Evolutionary conservation across 2,113 vertebrate genomes (phyloP), one percentile per base, ranked within the genome.

Genomic region (Chinchilla lanigera): DNA sequence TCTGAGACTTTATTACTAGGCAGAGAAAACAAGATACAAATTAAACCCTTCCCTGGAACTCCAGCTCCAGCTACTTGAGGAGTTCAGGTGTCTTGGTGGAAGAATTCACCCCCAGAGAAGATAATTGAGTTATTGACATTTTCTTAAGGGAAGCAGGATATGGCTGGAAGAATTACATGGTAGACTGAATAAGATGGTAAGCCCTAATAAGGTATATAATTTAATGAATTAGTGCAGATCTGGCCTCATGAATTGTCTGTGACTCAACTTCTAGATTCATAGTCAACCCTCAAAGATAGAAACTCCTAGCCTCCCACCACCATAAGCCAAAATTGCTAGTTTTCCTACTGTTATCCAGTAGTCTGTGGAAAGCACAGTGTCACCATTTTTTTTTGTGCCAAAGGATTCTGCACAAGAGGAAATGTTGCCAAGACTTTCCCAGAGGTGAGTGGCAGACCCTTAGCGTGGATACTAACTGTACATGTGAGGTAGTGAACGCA

Each of bases 81-180:
- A 41, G 16, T 86, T 95, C 47, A 61, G 30, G 50, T 96, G 60
- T 28, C 88, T 89, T 94, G 65, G 58, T 56, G 67, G 30, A 91
- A 60, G 89, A 58, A 89, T 24, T 86, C 33, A 83, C 91, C n/a
- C 50, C 30, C 20, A 52, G 75, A 81, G 71, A 96, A 93, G 65
- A 95, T 89, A 95, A 86, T 69, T 94, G 44, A 86, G 54, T 97
- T 97, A 89, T 33, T 85, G 80, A 92, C 3, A 88, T 60, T 95
- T 93, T 90, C 60, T 94, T 89, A 90, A 88, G 61, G 89, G 26
- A 30, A 90, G 41, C 44, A 92, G 24, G 56, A 63, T 54, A 30
- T 44, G 69, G 7, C 26, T 96, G 26, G 61, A 44, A 95, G 81
- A 92, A 84, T 96, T 93, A 90, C 16, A 58, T 7, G 20, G 41